Evolutionary conservation across 2,797 vertebrate genomes (phyloP).

Genomic region (Crenuchus spilurus): DNA sequence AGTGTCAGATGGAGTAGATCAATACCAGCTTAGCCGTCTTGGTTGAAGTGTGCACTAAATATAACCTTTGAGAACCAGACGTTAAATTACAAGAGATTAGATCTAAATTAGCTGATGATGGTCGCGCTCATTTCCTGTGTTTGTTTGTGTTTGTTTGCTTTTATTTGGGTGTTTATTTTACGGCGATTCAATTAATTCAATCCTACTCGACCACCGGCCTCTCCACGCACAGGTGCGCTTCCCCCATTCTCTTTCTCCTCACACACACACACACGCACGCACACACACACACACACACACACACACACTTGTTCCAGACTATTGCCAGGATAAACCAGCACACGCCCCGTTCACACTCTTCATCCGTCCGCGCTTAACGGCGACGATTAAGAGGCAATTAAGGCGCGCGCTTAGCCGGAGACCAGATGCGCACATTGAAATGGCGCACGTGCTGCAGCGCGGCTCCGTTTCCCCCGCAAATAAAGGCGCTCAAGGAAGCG

Average conservation of each 20-base stretch:
- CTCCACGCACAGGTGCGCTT: slow-evolving; percentile 2
- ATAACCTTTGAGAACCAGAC: no score
- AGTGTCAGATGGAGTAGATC: no score
- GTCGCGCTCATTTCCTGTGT: neutral
- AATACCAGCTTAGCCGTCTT: no score
- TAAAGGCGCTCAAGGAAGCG: slow-evolving; percentile 33
- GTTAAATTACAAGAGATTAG: no score
- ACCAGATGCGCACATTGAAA: slow-evolving; percentile 49
- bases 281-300: neutral
- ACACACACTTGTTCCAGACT: slow-evolving; percentile 25
- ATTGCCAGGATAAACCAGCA: slow-evolving; percentile 18
- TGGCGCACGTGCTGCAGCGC: slow-evolving; percentile 49
- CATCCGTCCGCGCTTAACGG: slow-evolving; percentile 21
- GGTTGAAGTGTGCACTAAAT: no score
- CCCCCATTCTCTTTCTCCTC: neutral
- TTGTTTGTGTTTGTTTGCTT: neutral
- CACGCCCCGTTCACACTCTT: slow-evolving; percentile 13
- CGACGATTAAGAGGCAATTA: slow-evolving; percentile 30
- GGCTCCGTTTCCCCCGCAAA: slow-evolving; percentile 24
- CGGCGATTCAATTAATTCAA: neutral
- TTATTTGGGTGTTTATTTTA: slow-evolving; percentile 6
- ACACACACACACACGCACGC: neutral
- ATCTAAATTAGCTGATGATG: neutral
- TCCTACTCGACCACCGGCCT: neutral
- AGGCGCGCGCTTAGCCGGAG: slow-evolving; percentile 3